Evolutionary conservation across 2,797 vertebrate genomes (phyloP), one percentile per base, ranked within the genome.

Genomic region (Notamacropus eugenii): DNA sequence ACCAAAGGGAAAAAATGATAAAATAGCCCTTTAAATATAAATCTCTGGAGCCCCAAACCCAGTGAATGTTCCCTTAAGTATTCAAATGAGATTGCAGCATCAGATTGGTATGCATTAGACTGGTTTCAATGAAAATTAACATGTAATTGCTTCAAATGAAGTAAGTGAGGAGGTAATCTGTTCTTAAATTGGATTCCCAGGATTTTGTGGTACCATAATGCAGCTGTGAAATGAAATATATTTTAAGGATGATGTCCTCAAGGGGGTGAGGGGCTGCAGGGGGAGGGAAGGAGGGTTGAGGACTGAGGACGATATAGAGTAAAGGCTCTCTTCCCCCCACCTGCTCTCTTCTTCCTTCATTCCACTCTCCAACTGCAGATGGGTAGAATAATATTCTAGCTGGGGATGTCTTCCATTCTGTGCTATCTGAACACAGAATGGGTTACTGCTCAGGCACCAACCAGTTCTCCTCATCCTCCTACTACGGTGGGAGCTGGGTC

Each of bases 81-180:
- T 99, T 99, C 98, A 99, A 98, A 99, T 99, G 99, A 99, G 99
- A 99, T 99, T 99, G 98, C 98, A 97, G 98, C 98, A 98, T 98
- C 98, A 98, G 98, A 99, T 99, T 99, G 99, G 98, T 99, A 99
- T 99, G 99, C 99, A 99, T 99, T 99, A 99, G 99, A 98, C 98
- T 99, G 98, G 98, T 99, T 98, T 99, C 99, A 99, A 99, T 99
- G 99, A 99, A 99, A 99, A 99, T 99, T 99, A 99, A 99, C 99
- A 99, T 99, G 99, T 99, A 99, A 99, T 99, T 99, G 99, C 99
- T 99, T 99, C 99, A 99, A 99, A 99, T 99, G 99, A 99, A 99
- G 99, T 99, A 99, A 99, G 99, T 99, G 99, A 99, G 99, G 99
- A 99, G 99, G 99, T 99, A 99, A 99, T 99, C 99, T 99, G 99